These are phyloP conservation scores for Equus quagga DNA, from an alignment of 2,113 vertebrate species.

Conservation along the genomic window DNA sequence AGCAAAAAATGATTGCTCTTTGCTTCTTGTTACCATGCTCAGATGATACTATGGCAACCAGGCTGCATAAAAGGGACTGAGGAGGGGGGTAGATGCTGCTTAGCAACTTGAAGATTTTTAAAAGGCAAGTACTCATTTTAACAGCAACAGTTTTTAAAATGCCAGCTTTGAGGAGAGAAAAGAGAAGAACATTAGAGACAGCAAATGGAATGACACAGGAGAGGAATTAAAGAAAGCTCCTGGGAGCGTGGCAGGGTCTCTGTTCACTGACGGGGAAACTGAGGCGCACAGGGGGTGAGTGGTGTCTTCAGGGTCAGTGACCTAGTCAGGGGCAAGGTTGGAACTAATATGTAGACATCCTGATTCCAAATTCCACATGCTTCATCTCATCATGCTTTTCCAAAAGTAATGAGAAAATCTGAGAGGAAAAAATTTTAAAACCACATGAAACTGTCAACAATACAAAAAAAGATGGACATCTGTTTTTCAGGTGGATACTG, in stretches of 20 bases:
- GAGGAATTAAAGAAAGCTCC: neutral
- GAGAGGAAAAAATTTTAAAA: neutral
- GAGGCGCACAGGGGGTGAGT: neutral
- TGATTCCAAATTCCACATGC: neutral
- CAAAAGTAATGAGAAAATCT: neutral
- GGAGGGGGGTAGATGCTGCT: conserved; percentile 82
- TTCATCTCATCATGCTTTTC: neutral
- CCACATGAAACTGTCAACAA: neutral
- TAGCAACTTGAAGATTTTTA: conserved; percentile 89
- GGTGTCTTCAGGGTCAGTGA: neutral
- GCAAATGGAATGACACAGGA: neutral
- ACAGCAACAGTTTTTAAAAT: conserved; percentile 76
- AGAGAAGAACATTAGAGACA: conserved; percentile 60
- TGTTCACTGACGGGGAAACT: neutral
- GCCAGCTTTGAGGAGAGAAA: conserved; percentile 59
- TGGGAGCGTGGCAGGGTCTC: neutral
- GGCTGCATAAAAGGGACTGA: conserved; percentile 77
- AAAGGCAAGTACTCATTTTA: conserved; percentile 84
- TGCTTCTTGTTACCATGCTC: conserved; percentile 86
- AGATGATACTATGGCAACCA: conserved; percentile 88
- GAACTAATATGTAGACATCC: neutral
- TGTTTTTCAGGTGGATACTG: neutral
- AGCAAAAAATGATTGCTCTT: conserved; percentile 85
- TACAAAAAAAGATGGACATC: neutral
- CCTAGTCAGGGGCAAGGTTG: neutral